A percentile compares a stretch with the other conserved stretches of the same genome.
These are phyloP conservation scores for Cygnus buccinator DNA, from an alignment of 2,113 vertebrate genomes.

Conservation along the genomic window DNA sequence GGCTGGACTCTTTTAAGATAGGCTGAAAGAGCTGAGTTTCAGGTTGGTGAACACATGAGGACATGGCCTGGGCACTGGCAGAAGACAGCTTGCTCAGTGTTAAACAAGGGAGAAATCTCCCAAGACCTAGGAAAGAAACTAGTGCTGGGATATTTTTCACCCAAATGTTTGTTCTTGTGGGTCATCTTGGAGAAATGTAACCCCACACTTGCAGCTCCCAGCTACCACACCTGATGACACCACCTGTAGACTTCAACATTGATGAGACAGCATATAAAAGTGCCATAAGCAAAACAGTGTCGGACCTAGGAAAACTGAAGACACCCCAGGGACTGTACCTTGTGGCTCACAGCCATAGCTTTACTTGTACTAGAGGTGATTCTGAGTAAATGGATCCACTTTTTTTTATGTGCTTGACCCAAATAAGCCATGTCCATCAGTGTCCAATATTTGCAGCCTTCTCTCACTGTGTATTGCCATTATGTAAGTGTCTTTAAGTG, in stretches of 20 bases:
- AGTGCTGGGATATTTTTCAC: neutral
- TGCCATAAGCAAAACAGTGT: neutral
- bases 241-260: neutral
- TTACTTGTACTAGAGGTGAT: neutral
- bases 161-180: neutral
- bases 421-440: neutral
- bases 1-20: neutral
- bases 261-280: neutral
- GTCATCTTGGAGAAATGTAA: neutral
- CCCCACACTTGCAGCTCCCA: fast-evolving
- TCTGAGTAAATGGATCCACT: neutral
- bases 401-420: neutral
- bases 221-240: neutral
- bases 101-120: neutral
- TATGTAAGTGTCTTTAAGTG: neutral
- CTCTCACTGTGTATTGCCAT: neutral
- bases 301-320: neutral
- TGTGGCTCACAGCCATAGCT: neutral
- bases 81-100: neutral
- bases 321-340: neutral
- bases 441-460: too few species aligned
- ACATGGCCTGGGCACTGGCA: neutral
- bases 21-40: neutral
- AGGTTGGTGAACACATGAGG: neutral
- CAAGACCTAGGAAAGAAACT: neutral